Evolutionary conservation across 2,888 invertebrate genomes (phyloP), one percentile per base, ranked within the genome.

Genomic region (Lamproptera curius): DNA sequence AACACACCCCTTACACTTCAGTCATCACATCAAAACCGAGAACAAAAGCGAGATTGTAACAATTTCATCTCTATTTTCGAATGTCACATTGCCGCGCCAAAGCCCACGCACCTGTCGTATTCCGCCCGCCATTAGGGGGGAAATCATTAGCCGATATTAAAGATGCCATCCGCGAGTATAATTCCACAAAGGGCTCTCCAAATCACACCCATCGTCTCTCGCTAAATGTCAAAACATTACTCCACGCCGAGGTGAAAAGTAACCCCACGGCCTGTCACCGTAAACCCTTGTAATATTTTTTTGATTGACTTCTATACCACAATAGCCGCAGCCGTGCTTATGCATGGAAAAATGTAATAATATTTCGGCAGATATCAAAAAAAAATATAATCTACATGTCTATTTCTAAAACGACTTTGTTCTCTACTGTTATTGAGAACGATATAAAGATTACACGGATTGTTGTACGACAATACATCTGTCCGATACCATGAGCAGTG

Each of bases 141-240:
- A 85, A 82, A 85, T 85, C 86, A 87, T 87, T 87, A 87, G 86
- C 82, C 79, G 79, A 80, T 87, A 87, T 85, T 86, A 87, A 86
- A 83, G 81, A 82, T 79, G 79, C 79, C 78, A 66, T 76, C 69
- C 83, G 83, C 76, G 84, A 80, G 67, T 82, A 77, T 87, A 87
- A 87, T 86, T 85, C 86, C 86, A 86, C 86, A 87, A 86, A 86
- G 86, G 84, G 84, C 87, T 79, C 86, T 87, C 78, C 83, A 85
- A 85, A 86, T 86, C 87, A 86, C 87, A 86, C 86, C 86, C 86
- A 83, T 81, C 80, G 78, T 80, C 74, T 78, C 77, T 82, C 75
- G 77, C 72, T 77, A 70, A 71, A 86, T 84, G 86, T 86, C 87
- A 87, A 83, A 86, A 86, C 83, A 86, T 78, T 74, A 76, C 77